Conservation (phyloP, 2,797 vertebrate genomes). For the Hydrolagus colliei region DNA sequence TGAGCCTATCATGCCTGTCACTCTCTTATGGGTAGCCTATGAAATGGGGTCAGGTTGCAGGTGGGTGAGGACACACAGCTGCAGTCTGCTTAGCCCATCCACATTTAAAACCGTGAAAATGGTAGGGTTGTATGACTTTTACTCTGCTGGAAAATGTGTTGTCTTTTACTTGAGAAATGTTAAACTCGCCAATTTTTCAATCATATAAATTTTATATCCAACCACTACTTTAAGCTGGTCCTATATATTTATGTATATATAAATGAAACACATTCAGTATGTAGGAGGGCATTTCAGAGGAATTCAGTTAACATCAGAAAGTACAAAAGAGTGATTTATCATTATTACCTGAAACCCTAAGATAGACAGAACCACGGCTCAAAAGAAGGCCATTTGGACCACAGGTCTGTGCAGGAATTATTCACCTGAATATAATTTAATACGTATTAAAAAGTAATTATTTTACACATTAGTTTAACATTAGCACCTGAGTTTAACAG, state of each 20-base stretch:
- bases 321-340: slow-evolving; percentile 10
- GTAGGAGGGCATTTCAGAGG: neutral
- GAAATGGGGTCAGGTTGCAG: neutral
- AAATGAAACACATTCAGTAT: neutral
- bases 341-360: neutral
- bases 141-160: neutral
- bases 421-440: too few relatives aligned
- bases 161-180: neutral
- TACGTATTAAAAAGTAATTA: too few relatives aligned
- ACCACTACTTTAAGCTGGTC: neutral
- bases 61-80: neutral
- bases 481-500: too few relatives aligned
- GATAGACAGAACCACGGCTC: neutral
- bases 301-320: neutral
- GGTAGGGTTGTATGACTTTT: neutral
- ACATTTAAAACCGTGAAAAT: neutral
- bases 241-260: neutral
- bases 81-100: neutral
- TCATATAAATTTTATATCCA: neutral
- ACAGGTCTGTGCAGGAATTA: too few relatives aligned
- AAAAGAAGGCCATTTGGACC: neutral
- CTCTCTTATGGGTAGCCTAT: neutral
- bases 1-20: neutral
- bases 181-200: neutral
- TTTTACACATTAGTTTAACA: too few relatives aligned